Base-by-base conservation (phyloP, 2,888 invertebrate genomes). In the Mythimna albipuncta region DNA sequence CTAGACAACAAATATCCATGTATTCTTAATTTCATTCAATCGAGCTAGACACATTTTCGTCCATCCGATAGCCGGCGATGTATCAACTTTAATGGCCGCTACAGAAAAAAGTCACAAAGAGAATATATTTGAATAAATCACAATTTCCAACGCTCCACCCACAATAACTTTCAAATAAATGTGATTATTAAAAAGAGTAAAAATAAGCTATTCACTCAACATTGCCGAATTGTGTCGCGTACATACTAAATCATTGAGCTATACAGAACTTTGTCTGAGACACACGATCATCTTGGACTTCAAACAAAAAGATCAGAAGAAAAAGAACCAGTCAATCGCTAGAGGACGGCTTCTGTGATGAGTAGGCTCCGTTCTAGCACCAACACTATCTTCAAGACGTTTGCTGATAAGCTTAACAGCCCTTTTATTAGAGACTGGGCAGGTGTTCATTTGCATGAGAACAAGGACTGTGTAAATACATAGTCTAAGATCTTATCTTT, bases 171-270 rank as follows among this genome's bases (percentile, higher is more conserved):
- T 91, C 88, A 89, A 89, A 91, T 89, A 89, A 92, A 92, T 89
- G 88, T 89, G 88, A 78, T 84, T 84, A 92, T 92, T 90, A 91
- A 87, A 90, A 91, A 88, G 84, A 90, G 89, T 86, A 87, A 92
- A 93, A 93, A 93, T 92, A 93, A 90, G 85, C 88, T 84, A 89
- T 89, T 89, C 88, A 85, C 81, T 89, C 85, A 85, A 84, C 89
- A 90, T 89, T 91, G 93, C 91, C 90, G 92, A 93, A 92, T 90
- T 88, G 86, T 92, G 92, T 91, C 91, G 88, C 86, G 72, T 88
- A 32, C 87, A 77, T 77, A 81, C 91, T 93, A 94, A 94, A 93
- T 94, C 92, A 93, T 89, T 88, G 80, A 63, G 73, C 77, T 81
- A 84, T 88, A 87, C 81, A 81, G 85, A 89, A 90, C 81, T 88